Conservation (phyloP, 2,113 vertebrate genomes). For the Mormyrus lacerda region DNA sequence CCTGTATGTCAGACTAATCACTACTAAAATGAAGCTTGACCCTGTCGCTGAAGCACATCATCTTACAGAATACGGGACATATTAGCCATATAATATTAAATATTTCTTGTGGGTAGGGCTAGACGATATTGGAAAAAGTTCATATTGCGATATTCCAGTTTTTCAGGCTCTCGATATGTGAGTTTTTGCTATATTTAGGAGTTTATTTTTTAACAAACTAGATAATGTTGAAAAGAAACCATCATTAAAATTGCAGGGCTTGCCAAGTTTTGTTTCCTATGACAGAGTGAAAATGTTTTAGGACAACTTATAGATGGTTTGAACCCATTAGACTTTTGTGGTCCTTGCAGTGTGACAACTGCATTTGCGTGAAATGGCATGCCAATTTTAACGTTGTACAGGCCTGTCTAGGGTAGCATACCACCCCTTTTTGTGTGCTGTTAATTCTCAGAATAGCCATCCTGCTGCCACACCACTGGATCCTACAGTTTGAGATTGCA, state of each 20-base stretch:
- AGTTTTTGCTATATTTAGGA: neutral
- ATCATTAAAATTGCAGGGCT: neutral
- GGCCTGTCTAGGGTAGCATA: neutral
- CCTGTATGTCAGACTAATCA: neutral
- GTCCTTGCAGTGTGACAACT: neutral
- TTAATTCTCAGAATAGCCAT: neutral
- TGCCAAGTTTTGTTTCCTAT: neutral
- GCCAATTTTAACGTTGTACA: neutral
- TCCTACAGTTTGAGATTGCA: neutral
- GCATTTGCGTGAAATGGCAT: neutral
- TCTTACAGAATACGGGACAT: neutral
- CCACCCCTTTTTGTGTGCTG: neutral
- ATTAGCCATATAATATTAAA: neutral
- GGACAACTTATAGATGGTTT: neutral
- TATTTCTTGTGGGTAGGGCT: neutral
- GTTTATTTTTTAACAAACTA: neutral
- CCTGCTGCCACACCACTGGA: neutral
- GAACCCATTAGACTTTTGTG: neutral
- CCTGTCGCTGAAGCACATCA: neutral
- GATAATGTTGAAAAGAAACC: neutral
- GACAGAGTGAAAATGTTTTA: neutral
- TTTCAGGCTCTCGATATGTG: neutral
- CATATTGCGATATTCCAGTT: neutral
- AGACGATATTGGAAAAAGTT: neutral
- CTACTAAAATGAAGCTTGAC: neutral